These are phyloP conservation scores for Cataglyphis hispanica DNA, from an alignment of 1,140 invertebrate genomes.

Conservation along the genomic window DNA sequence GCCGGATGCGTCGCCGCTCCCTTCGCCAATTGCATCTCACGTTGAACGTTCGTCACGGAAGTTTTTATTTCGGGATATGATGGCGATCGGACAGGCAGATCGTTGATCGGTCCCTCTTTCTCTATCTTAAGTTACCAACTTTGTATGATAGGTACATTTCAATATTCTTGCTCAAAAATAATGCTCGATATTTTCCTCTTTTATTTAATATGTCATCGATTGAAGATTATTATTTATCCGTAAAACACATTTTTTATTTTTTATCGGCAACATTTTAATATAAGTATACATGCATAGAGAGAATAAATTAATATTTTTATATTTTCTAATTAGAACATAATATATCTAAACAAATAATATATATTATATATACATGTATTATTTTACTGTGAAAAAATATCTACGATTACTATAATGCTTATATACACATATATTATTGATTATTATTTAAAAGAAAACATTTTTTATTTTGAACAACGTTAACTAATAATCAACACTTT, in stretches of 20 bases:
- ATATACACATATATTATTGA: no score
- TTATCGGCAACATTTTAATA: not conserved
- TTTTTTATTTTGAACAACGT: no score
- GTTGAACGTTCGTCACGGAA: slow-evolving; percentile 53
- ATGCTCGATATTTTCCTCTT: not conserved
- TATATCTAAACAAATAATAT: not conserved
- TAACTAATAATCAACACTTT: not conserved
- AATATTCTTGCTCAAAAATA: not conserved
- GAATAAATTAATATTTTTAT: not conserved
- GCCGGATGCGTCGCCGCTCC: slow-evolving; percentile 29
- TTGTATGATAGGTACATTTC: not conserved
- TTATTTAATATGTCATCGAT: not conserved
- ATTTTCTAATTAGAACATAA: not conserved
- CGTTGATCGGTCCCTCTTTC: not conserved
- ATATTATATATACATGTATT: no score
- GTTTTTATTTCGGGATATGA: slow-evolving; percentile 58
- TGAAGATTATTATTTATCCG: not conserved
- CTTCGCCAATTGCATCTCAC: slow-evolving; percentile 56
- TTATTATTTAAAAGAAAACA: no score
- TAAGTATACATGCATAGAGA: not conserved
- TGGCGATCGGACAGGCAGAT: slow-evolving; percentile 46
- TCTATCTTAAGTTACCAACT: slow-evolving; percentile 18
- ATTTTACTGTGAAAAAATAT: not conserved
- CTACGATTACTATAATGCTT: not conserved
- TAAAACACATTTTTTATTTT: not conserved